phyloP scores from a whole-genome alignment of 2,888 invertebrate species.

The Melanophora roralis region DNA sequence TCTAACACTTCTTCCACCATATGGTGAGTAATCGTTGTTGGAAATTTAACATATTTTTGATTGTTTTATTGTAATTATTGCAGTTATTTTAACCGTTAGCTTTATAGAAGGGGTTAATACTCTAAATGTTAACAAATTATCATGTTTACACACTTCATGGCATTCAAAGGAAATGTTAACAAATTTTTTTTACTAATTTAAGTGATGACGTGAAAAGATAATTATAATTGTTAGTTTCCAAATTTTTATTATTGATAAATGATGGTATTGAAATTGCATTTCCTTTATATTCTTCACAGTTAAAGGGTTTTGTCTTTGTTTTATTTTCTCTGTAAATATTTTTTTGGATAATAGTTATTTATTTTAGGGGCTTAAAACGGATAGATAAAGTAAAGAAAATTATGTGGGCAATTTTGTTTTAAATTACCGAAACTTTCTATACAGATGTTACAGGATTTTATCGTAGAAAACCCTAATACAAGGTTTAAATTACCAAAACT shows the following conservation, averaged over 20 bases:
- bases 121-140: background rate
- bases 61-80: slow-evolving; percentile 20
- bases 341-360: no score
- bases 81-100: background rate
- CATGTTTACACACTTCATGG: slow-evolving; percentile 40
- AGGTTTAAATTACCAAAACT: no score
- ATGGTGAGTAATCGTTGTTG: slow-evolving; percentile 32
- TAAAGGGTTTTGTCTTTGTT: no score
- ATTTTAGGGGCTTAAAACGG: no score
- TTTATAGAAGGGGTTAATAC: slow-evolving; percentile 41
- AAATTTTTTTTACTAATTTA: background rate
- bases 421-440: no score
- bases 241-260: slow-evolving; percentile 49
- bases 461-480: no score
- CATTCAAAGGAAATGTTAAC: slow-evolving; percentile 11
- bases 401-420: no score
- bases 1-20: slow-evolving; percentile 7
- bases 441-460: no score
- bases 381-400: no score
- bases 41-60: slow-evolving; percentile 50
- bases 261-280: no score
- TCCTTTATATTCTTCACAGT: no score
- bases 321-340: no score
- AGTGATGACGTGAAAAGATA: slow-evolving; percentile 55
- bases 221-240: slow-evolving; percentile 52